Base-by-base conservation (phyloP, 2,888 invertebrate species). In the Luperina nickerlii region DNA sequence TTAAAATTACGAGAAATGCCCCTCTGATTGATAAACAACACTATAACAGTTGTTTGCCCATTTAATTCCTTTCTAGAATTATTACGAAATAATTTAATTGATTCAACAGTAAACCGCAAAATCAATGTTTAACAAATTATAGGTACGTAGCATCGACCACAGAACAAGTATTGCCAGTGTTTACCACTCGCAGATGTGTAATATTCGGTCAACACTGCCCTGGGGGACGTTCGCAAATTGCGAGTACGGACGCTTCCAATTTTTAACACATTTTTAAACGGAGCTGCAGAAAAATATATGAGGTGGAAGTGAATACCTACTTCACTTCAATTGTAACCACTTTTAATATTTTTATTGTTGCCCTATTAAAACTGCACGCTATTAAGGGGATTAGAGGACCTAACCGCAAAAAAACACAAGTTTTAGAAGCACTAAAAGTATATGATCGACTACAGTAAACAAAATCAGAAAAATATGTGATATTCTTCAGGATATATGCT, bases 81-180 rank as follows among this genome's bases (percentile, higher is more conserved):
- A 32, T 32, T 32, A n/a, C n/a, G 24, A 74, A 72, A 69, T 60
- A 66, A 72, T 74, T 70, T 69, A 81, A 85, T 73, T 77, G 63
- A 75, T 67, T 88, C 18, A 69, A 81, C 76, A 71, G 27, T 65
- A 60, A 67, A 54, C 82, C 82, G 15, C 80, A 79, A 78, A 88
- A 84, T 88, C 87, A 88, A 87, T 84, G 80, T 86, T 42, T 79
- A 81, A 74, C 88, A 77, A 74, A 83, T 81, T 69, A 77, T 63
- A n/a, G n/a, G n/a, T n/a, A 71, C 67, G 69, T 66, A 68, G 54
- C 71, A 70, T 69, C 65, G 70, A 81, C 87, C 79, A 78, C 82
- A 76, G 73, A 69, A 60, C 76, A 86, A 82, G 66, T 66, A 74
- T 81, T 77, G 42, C 57, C 13, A 57, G 45, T 76, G 60, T 85